phyloP scores from a whole-genome alignment of 1,140 invertebrate species.

The Spodoptera litura region DNA sequence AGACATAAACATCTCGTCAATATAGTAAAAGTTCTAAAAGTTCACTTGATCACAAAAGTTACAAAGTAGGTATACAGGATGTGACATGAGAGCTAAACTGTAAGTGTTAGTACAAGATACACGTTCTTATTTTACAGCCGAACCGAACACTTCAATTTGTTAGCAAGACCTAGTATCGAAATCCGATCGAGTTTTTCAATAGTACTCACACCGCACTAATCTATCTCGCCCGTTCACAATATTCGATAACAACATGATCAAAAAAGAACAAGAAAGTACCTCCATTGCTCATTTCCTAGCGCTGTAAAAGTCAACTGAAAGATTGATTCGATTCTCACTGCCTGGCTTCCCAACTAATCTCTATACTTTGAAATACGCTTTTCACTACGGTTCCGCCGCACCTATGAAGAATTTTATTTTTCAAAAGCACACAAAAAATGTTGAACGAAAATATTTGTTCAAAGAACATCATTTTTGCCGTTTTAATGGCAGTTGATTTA shows the following conservation, averaged over 20 bases:
- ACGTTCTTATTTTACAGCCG: constrained; percentile 4
- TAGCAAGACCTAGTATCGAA: neutral
- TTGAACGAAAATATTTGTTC: constrained; percentile 35
- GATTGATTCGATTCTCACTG: constrained; percentile 17
- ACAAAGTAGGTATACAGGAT: neutral
- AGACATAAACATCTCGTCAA: neutral
- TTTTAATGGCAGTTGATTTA: constrained; percentile 46
- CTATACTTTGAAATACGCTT: constrained; percentile 9
- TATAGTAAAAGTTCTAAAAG: neutral
- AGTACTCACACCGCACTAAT: constrained; percentile 6
- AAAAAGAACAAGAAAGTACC: constrained; percentile 11
- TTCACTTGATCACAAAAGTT: neutral
- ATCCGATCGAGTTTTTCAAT: constrained; percentile 3
- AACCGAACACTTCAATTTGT: constrained; percentile 8
- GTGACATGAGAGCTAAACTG: neutral
- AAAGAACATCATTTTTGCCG: constrained; percentile 27
- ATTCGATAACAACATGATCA: constrained; percentile 27
- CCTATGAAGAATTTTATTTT: constrained; percentile 19
- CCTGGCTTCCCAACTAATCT: constrained; percentile 7
- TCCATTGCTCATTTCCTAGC: constrained; percentile 21
- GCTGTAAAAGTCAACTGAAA: constrained; percentile 30
- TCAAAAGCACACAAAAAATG: constrained; percentile 3
- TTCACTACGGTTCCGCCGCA: neutral
- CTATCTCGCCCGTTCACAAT: constrained; percentile 18
- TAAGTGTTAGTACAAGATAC: neutral